Conservation (phyloP, 2,797 vertebrate genomes). For the Schizopygopsis malacanthus region DNA sequence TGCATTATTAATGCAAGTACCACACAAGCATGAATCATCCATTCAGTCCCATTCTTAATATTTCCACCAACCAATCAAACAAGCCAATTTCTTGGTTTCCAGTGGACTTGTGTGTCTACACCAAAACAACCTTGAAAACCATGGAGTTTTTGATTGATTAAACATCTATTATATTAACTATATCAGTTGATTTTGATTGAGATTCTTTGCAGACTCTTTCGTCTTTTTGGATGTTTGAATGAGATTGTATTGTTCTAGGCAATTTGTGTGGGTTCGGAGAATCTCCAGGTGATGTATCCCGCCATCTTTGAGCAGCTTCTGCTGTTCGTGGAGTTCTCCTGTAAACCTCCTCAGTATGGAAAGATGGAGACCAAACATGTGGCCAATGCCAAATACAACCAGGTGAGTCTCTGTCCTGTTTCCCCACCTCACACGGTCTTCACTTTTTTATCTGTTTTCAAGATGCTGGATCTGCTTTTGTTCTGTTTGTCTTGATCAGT, state of each 20-base stretch:
- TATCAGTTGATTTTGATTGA: neutral
- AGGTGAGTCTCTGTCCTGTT: conserved; percentile 78
- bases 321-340: conserved; percentile 98
- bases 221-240: neutral
- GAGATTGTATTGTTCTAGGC: conserved; percentile 80
- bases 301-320: conserved; percentile 97
- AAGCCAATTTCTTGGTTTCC: neutral
- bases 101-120: neutral
- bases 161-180: neutral
- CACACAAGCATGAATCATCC: neutral
- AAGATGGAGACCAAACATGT: conserved; percentile 98
- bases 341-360: conserved; percentile 97
- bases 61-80: neutral
- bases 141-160: neutral
- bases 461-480: neutral
- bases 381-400: conserved; percentile 99
- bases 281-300: conserved; percentile 99
- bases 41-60: neutral
- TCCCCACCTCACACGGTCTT: neutral
- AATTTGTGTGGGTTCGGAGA: conserved; percentile 95
- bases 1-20: neutral
- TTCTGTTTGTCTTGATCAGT: too few relatives aligned
- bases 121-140: neutral
- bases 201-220: neutral
- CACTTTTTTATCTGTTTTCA: neutral